Percentiles rank a stretch among this genome's conserved stretches.
These are phyloP conservation scores for Hemaris fuciformis DNA, from an alignment of 2,888 invertebrate species.

Conservation along the genomic window DNA sequence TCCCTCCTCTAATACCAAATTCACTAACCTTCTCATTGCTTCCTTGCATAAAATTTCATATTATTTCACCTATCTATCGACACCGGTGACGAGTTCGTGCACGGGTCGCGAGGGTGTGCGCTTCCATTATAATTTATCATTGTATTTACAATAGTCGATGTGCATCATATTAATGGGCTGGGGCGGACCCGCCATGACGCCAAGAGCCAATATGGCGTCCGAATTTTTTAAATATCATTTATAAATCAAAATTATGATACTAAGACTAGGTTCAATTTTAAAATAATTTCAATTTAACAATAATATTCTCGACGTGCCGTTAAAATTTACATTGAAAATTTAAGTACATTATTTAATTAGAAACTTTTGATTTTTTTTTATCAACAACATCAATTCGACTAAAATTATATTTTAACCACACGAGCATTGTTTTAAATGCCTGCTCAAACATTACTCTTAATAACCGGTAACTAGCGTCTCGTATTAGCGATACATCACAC, in stretches of 20 bases:
- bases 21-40: conserved; percentile 80
- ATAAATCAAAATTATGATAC: conserved; percentile 71
- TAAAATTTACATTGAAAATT: conserved; percentile 78
- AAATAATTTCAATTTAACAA: conserved; percentile 67
- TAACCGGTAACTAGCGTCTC: conserved; percentile 71
- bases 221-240: conserved; percentile 46
- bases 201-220: conserved; percentile 46
- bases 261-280: conserved; percentile 78
- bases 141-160: conserved; percentile 45
- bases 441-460: conserved; percentile 76
- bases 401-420: conserved; percentile 63
- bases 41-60: conserved; percentile 56
- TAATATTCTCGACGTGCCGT: conserved; percentile 71
- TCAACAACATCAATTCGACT: conserved; percentile 80
- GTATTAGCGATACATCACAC: conserved; percentile 51
- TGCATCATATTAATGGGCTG: conserved; percentile 11
- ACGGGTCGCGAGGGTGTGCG: conserved; percentile 61
- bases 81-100: conserved; percentile 38
- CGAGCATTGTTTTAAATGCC: conserved; percentile 79
- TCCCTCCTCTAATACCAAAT: conserved; percentile 61
- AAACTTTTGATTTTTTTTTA: conserved; percentile 74
- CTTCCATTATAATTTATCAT: conserved; percentile 38
- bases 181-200: conserved; percentile 16
- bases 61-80: conserved; percentile 54
- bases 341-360: conserved; percentile 79